Evolutionary conservation across 2,888 invertebrate genomes (phyloP), one percentile per base, ranked within the genome.

Genomic region (Acronicta alni): DNA sequence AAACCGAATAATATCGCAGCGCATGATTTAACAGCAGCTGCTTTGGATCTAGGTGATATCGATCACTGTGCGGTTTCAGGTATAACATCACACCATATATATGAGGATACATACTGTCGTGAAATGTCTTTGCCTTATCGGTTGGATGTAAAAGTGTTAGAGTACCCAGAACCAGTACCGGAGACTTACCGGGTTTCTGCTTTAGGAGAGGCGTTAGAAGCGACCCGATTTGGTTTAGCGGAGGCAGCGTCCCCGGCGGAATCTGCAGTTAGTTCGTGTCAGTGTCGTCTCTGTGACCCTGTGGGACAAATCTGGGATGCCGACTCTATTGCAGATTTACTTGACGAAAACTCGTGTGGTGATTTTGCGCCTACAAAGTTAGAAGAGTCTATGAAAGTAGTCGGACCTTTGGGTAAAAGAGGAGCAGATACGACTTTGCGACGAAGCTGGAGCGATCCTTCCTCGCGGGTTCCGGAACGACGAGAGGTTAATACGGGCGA

Each of bases 221-320:
- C 94, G 70, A 93, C 92, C 39, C 88, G 93, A 61, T 93, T 90
- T 71, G 93, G 93, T 59, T 58, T 92, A 67, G 87, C 86, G 26
- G 94, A 93, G 77, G 94, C 94, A 17, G 91, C 86, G 49, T 90
- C 93, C 14, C 94, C 94, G 26, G 86, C 86, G 2, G 94, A 94
- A 75, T 94, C 94, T 48, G 93, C 93, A 26, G 92, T 91, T 64
- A 94, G 90, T 75, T 91, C 92, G 63, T 97, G 97, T 88, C 97
- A 97, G 91, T 97, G 97, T 87, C 95, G 96, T 46, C 97, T 96
- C 79, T 97, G 97, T 88, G 97, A 97, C 83, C 97, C 97, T 0
- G 95, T 96, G 18, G 96, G 96, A 51, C 95, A 96, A 85, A 96
- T 97, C 71, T 97, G 97, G 97, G 97, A 97, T 85, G 95, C 96